Evolutionary conservation across 2,113 vertebrate species (phyloP).

Genomic region (Sinocyclocheilus grahami): DNA sequence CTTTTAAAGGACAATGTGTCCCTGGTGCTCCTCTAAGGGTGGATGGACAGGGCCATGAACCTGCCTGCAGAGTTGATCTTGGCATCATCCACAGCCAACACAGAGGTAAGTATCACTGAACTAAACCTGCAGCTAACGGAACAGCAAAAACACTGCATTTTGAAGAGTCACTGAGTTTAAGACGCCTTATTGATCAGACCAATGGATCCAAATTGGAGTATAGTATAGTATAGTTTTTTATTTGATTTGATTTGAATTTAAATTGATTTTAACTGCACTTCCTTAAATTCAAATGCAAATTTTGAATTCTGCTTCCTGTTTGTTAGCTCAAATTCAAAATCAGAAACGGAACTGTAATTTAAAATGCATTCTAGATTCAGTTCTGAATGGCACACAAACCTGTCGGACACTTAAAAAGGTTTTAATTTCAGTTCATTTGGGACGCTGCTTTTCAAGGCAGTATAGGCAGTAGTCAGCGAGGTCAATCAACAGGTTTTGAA

Average conservation of each 20-base stretch:
- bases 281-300: not conserved
- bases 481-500: not conserved
- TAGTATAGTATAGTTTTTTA: no score
- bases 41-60: not conserved
- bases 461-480: not conserved
- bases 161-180: not conserved
- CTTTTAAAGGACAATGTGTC: not conserved
- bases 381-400: not conserved
- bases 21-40: conserved; percentile 10
- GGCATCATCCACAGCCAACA: not conserved
- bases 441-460: not conserved
- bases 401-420: not conserved
- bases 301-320: not conserved
- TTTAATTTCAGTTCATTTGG: not conserved
- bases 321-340: not conserved
- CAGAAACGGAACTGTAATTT: not conserved
- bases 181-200: not conserved
- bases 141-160: not conserved
- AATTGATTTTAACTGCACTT: no score
- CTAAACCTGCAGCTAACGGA: not conserved
- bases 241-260: no score
- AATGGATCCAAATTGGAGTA: not conserved
- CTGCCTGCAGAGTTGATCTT: conserved; percentile 11
- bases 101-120: not conserved
- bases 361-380: not conserved